Base-by-base conservation (phyloP, 1,140 invertebrate genomes). In the Ptiloglossa arizonensis region DNA sequence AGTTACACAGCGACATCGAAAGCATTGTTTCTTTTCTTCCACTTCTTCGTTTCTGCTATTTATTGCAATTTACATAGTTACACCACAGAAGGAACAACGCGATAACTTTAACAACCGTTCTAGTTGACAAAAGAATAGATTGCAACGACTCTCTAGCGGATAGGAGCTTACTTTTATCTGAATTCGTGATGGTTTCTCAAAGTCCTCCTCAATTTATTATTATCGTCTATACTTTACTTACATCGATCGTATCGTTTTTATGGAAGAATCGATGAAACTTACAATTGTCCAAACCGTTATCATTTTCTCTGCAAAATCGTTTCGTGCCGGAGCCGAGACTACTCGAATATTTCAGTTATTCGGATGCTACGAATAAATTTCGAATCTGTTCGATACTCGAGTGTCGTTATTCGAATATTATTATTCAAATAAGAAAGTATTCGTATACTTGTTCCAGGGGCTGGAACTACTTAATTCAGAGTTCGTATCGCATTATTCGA, bases 1-100 rank as follows among this genome's bases (percentile, higher is more conserved):
- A 41, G 50, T 67, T 75, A 67, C 24, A 69, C 8, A 41, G 38
- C 73, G 2, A 75, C 64, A 75, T 48, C 64, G n/a, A 75, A 75
- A 75, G 73, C 64, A 68, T 46, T 17, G 6, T 48, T 57, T n/a
- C 22, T 24, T 44, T 1, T 29, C 1, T 27, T 27, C 35, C 6
- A 19, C 22, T 35, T 22, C 41, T 27, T 24, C n/a, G 4, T 64
- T 38, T 35, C n/a, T 13, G 17, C 48, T 50, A 66, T 52, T 73
- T 22, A 15, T 66, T 41, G 17, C 35, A n/a, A 32, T 9, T 44
- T 32, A n/a, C n/a, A 17, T 24, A 56, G 4, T 17, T 27, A 22
- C 22, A 5, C 27, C 15, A 24, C 29, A 54, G n/a, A 44, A 24
- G 32, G n/a, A 35, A 41, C 19, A 19, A 27, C 13, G 19, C 17